phyloP scores from a whole-genome alignment of 2,888 invertebrate genomes.

The Drosophila borealis region DNA sequence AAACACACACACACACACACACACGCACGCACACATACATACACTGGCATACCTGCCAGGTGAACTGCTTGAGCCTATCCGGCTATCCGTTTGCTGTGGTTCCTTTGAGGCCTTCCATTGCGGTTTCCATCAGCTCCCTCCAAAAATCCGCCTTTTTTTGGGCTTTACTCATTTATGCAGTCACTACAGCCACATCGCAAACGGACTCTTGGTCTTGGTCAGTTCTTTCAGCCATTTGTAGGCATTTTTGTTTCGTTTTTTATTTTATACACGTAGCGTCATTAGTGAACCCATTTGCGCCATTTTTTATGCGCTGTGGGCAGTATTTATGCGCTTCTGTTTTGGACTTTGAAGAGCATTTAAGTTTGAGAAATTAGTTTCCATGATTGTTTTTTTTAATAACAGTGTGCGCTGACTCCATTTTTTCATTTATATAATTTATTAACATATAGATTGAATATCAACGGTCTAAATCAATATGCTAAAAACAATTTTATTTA shows the following conservation, averaged over 20 bases:
- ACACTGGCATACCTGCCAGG: constrained; percentile 26
- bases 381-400: constrained; percentile 57
- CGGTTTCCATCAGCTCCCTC: constrained; percentile 20
- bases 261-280: constrained; percentile 32
- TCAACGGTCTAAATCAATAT: not conserved
- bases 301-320: constrained; percentile 43
- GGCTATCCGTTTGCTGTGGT: constrained; percentile 37
- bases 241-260: constrained; percentile 23
- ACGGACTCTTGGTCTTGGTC: not conserved
- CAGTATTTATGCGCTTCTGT: constrained; percentile 73
- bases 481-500: not conserved
- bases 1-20: constrained; percentile 10
- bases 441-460: not conserved
- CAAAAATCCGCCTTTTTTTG: constrained; percentile 40
- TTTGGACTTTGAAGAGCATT: constrained; percentile 51
- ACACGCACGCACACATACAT: not conserved
- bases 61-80: constrained; percentile 39
- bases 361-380: constrained; percentile 70
- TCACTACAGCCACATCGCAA: constrained; percentile 14
- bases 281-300: constrained; percentile 54
- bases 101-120: constrained; percentile 43
- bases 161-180: constrained; percentile 43
- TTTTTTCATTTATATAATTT: not conserved
- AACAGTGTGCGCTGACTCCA: constrained; percentile 16
- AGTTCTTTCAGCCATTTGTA: constrained; percentile 5